Conservation (phyloP, 2,113 vertebrate genomes). For the Anseranas semipalmata region DNA sequence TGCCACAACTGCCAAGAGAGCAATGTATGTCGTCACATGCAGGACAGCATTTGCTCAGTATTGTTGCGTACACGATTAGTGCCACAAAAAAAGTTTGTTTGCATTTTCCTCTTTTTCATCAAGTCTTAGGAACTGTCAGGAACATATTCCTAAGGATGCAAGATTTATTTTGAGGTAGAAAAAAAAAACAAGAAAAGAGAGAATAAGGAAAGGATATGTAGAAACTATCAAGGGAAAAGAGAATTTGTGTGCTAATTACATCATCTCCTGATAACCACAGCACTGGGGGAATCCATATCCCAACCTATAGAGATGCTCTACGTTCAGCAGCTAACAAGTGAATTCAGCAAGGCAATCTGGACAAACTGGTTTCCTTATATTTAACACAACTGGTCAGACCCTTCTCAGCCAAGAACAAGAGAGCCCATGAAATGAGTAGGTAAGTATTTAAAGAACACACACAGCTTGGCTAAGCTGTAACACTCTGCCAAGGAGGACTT, state of each 20-base stretch:
- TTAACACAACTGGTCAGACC: background rate
- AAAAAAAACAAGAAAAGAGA: background rate
- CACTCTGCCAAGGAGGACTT: background rate
- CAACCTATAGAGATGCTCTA: background rate
- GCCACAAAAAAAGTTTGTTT: background rate
- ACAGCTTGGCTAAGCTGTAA: background rate
- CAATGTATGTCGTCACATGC: background rate
- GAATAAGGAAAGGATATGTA: background rate
- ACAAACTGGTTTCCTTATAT: background rate
- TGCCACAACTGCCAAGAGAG: background rate
- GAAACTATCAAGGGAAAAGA: background rate
- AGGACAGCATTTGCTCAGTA: background rate
- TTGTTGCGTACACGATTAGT: background rate
- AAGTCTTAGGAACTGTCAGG: background rate
- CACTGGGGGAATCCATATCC: background rate
- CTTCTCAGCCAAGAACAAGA: background rate
- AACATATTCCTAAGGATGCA: background rate
- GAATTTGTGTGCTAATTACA: background rate
- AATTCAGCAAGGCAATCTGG: background rate
- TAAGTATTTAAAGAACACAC: background rate
- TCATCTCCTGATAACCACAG: background rate
- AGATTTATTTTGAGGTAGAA: background rate
- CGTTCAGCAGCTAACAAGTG: background rate
- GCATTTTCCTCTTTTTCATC: background rate
- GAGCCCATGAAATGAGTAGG: background rate